These are phyloP conservation scores for Zaprionus davidi DNA, from an alignment of 1,140 invertebrate species.

Conservation along the genomic window DNA sequence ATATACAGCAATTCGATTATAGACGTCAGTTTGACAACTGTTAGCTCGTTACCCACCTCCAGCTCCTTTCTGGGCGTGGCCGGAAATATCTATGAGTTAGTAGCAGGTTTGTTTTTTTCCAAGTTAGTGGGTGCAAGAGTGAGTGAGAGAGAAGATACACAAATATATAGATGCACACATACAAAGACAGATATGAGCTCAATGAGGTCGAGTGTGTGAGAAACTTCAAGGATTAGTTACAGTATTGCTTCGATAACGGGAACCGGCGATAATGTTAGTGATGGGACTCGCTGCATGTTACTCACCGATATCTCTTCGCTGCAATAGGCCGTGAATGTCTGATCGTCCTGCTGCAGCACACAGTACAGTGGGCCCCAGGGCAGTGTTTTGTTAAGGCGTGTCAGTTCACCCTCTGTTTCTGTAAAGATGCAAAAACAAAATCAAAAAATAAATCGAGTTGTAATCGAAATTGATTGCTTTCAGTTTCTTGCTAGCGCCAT, in stretches of 20 bases:
- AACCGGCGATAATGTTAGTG: too few species aligned
- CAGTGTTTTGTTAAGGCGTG: slow-evolving; percentile 76
- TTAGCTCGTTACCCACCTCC: slow-evolving; percentile 70
- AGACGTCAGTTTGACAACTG: not conserved
- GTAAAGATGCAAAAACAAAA: slow-evolving; percentile 27
- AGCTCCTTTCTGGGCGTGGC: slow-evolving; percentile 83
- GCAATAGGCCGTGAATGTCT: slow-evolving; percentile 92
- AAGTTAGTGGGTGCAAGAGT: slow-evolving; percentile 55
- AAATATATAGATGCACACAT: slow-evolving; percentile 42
- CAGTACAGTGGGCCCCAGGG: slow-evolving; percentile 95
- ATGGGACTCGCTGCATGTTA: not conserved
- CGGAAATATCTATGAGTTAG: slow-evolving; percentile 81
- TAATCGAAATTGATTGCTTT: not conserved
- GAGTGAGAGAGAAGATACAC: slow-evolving; percentile 38
- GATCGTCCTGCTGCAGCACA: slow-evolving; percentile 93
- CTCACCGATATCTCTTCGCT: slow-evolving; percentile 94
- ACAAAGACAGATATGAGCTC: slow-evolving; percentile 48
- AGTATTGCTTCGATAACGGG: not conserved
- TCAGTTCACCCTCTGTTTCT: slow-evolving; percentile 82
- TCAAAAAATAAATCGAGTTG: not conserved
- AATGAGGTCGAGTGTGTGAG: not conserved
- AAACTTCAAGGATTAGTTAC: not conserved
- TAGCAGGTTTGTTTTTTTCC: slow-evolving; percentile 42
- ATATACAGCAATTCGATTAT: not conserved
- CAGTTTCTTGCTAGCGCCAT: slow-evolving; percentile 32